Conservation (phyloP, 2,888 invertebrate genomes). For the Scaptomyza reducta region DNA sequence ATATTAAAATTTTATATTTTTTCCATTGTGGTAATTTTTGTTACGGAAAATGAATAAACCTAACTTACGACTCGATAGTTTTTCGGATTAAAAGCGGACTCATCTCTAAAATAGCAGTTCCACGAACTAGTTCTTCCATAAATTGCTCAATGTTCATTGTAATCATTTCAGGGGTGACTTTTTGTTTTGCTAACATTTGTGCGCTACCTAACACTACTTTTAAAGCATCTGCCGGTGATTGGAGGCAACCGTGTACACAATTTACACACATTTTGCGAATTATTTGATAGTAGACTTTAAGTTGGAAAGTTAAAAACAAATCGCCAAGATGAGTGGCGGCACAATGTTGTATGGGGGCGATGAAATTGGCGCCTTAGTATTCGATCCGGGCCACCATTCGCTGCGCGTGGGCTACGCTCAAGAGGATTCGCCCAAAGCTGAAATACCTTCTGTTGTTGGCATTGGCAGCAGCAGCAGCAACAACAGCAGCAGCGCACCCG, state of each 20-base stretch:
- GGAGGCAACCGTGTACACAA: conserved; percentile 46
- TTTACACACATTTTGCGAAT: conserved; percentile 48
- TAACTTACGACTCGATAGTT: neutral
- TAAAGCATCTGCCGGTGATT: conserved; percentile 56
- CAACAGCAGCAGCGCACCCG: conserved; percentile 75
- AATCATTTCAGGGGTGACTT: conserved; percentile 2
- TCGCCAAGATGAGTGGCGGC: conserved; percentile 83
- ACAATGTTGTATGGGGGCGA: conserved; percentile 96
- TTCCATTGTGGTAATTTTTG: too few species aligned
- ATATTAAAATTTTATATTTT: too few species aligned
- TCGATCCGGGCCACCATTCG: conserved; percentile 97
- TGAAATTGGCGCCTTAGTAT: conserved; percentile 99
- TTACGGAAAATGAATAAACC: too few species aligned
- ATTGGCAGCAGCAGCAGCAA: conserved; percentile 87
- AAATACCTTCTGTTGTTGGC: conserved; percentile 97
- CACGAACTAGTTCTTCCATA: neutral
- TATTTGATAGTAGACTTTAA: conserved; percentile 12
- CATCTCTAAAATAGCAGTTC: neutral
- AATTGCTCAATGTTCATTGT: neutral
- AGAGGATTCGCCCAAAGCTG: conserved; percentile 99
- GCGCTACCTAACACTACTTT: conserved; percentile 43
- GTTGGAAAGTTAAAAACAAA: conserved; percentile 4
- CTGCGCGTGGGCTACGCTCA: conserved; percentile 93
- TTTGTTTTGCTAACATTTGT: conserved; percentile 4
- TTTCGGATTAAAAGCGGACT: neutral